Conservation (phyloP, 2,797 vertebrate species). For the Capromys pilorides region DNA sequence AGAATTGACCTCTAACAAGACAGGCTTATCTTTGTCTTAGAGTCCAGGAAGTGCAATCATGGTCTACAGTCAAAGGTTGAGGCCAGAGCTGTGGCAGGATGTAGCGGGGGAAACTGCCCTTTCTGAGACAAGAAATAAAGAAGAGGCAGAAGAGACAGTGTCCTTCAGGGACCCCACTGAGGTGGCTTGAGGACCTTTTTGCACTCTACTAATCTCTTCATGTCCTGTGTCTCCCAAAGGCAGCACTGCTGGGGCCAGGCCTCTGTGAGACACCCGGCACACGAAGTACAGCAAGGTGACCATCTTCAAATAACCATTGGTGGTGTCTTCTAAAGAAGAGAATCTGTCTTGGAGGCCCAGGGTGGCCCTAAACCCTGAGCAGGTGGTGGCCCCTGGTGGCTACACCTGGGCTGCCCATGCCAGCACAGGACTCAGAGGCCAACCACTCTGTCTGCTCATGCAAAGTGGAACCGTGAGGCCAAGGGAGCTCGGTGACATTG, state of each 20-base stretch:
- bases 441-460: background rate
- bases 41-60: background rate
- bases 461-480: fast-evolving
- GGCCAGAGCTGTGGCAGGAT: background rate
- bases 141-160: background rate
- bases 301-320: background rate
- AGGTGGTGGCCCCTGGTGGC: background rate
- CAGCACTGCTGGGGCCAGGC: background rate
- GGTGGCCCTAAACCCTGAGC: background rate
- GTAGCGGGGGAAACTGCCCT: background rate
- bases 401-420: background rate
- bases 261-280: background rate
- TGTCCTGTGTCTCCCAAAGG: background rate
- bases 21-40: background rate
- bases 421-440: background rate
- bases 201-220: background rate
- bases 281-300: background rate
- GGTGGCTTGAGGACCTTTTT: background rate
- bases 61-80: background rate
- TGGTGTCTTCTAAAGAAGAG: background rate
- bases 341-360: background rate
- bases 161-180: background rate
- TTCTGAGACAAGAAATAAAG: background rate
- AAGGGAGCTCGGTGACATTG: fast-evolving
- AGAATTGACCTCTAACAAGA: background rate